Evolutionary conservation across 2,113 vertebrate species (phyloP).

Genomic region (Turnix velox): DNA sequence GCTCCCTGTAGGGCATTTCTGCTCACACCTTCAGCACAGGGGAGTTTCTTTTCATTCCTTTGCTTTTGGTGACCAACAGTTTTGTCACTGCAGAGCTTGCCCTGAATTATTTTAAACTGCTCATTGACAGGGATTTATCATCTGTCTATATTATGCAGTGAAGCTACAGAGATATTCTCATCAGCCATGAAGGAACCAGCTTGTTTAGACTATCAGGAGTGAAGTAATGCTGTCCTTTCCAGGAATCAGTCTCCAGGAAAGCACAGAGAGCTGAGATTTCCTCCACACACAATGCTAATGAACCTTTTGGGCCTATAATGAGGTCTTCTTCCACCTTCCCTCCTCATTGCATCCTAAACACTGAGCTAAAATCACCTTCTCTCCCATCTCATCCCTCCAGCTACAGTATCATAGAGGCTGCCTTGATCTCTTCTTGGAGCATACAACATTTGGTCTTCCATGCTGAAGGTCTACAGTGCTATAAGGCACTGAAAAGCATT

Average conservation of each 20-base stretch:
- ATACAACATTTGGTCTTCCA: fast-evolving
- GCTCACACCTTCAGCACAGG: not conserved
- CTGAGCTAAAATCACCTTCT: not conserved
- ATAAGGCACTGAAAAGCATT: not conserved
- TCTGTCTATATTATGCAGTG: not conserved
- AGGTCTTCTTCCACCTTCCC: not conserved
- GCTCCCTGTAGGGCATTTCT: not conserved
- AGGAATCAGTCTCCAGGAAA: not conserved
- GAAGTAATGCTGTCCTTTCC: not conserved
- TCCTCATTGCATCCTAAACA: not conserved
- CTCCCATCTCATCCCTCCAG: not conserved
- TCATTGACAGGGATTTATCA: not conserved
- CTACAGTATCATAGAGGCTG: not conserved
- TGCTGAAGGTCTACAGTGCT: not conserved
- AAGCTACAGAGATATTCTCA: not conserved
- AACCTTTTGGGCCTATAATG: not conserved
- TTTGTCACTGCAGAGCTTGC: not conserved
- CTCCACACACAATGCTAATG: not conserved
- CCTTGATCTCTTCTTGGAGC: not conserved
- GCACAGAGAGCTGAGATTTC: not conserved
- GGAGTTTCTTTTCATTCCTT: not conserved
- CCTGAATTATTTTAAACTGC: not conserved
- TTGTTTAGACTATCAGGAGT: not conserved
- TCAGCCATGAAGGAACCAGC: not conserved
- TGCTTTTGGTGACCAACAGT: not conserved